Base-by-base conservation (phyloP, 1,140 invertebrate species). In the Drosophila trapezifrons region DNA sequence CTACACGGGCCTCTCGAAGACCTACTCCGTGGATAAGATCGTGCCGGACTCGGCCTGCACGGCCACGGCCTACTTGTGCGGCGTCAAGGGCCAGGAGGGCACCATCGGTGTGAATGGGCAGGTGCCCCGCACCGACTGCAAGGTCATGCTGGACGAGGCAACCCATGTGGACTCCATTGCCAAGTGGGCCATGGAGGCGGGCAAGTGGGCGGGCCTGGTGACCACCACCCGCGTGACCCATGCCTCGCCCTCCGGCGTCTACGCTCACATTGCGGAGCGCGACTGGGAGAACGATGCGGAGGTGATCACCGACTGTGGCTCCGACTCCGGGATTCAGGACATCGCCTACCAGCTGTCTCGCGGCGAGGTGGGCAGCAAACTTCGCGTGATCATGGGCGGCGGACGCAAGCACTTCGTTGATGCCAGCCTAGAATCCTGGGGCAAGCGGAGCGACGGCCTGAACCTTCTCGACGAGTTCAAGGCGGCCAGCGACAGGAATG, bases 181-280 rank as follows among this genome's bases (percentile, higher is more conserved):
- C 2, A 92, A 95, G 57, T 96, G 95, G 95, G 96, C 96, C 0
- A 93, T 95, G 67, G 93, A 94, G 8, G 93, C 93, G 4, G 96
- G 95, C n/a, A 95, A 96, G 80, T 94, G 94, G 76, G 95, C 96
- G 32, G 96, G 96, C 92, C 81, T 97, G 13, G 95, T 97, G 20
- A 97, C 96, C 2, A 97, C 95, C n/a, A 96, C 96, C 0, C 93
- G 96, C n/a, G 93, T 97, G 9, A 97, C 96, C 0, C 96, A 97
- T 78, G 96, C 96, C 7, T 96, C 96, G 2, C 96, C 96, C 1
- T 94, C 95, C 1, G 93, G 93, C 22, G 92, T 93, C 6, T 98
- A 96, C 92, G 96, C 97, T 0, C 95, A 96, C 75, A 93, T 94
- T 1, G 93, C 96, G 1, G 93, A 95, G 64, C 93, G 96, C 35